Evolutionary conservation across 2,888 invertebrate species (phyloP).

Genomic region (Lasioglossum vierecki): DNA sequence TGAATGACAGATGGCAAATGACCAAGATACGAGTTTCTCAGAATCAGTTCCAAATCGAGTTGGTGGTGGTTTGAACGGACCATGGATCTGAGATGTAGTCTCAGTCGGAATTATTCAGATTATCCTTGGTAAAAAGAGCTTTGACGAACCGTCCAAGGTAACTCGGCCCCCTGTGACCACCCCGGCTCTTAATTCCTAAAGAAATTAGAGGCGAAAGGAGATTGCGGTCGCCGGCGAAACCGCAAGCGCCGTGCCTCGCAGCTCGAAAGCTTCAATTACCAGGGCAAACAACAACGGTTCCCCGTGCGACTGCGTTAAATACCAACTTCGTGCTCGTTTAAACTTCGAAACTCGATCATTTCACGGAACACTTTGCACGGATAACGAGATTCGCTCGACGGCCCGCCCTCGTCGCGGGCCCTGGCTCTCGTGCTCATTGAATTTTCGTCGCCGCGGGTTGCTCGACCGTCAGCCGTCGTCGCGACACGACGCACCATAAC

Average conservation of each 20-base stretch:
- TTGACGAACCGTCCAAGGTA: slow-evolving; percentile 1
- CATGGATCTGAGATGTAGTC: not conserved
- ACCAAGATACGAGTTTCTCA: not conserved
- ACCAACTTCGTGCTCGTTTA: slow-evolving; percentile 42
- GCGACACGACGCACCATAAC: not conserved
- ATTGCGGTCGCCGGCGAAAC: slow-evolving; percentile 19
- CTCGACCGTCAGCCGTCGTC: slow-evolving; percentile 7
- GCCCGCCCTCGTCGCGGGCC: not conserved
- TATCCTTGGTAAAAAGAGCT: not conserved
- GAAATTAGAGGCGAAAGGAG: slow-evolving; percentile 27
- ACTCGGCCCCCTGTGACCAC: not conserved
- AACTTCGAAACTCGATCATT: slow-evolving; percentile 51
- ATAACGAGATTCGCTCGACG: slow-evolving; percentile 31
- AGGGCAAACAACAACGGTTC: slow-evolving; percentile 38
- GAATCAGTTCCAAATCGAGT: not conserved
- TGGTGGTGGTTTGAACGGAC: not conserved
- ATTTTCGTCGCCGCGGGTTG: slow-evolving; percentile 2
- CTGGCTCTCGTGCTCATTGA: slow-evolving; percentile 7
- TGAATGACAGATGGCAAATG: too few species aligned
- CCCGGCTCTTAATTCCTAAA: not conserved
- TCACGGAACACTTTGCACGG: slow-evolving; percentile 33
- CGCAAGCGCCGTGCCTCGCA: not conserved
- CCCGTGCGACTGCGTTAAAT: slow-evolving; percentile 34
- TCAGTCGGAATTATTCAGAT: not conserved
- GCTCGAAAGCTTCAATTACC: slow-evolving; percentile 37